Base-by-base conservation (phyloP, 2,797 vertebrate genomes). In the Gadopsis marmoratus region DNA sequence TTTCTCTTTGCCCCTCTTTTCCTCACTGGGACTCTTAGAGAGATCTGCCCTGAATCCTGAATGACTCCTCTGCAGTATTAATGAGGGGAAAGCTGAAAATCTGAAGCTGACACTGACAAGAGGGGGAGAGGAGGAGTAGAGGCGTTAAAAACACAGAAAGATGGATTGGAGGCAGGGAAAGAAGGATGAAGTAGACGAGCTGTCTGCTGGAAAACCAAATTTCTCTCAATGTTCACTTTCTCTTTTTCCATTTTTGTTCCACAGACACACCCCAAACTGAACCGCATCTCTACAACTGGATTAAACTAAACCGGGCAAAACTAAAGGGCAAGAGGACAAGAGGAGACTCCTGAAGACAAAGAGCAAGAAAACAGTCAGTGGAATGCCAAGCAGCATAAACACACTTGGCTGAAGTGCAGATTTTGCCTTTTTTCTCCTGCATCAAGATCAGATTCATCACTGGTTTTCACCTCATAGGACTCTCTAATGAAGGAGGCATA, bases 1-100 rank as follows among this genome's bases (percentile, higher is more conserved):
- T 26, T 14, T 86, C 43, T 51, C 33, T 68, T 71, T 75, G 8
- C 74, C 31, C 62, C 66, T 13, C 19, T 86, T 64, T 74, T 80
- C 67, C 87, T 79, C 90, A 80, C 86, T 53, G 79, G 87, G 89
- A 82, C 80, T 84, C 77, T 81, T 73, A 29, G 48, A 63, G 23
- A 66, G 76, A 85, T 80, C 82, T 88, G 83, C 75, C 68, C 84
- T 84, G 86, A 89, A 90, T 91, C 76, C 86, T 82, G 79, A 89
- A 86, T 73, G 78, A 64, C 72, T 79, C 59, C 70, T 82, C 65
- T 94, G 87, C 87, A 91, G 85, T 84, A 91, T 91, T 91, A 89
- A 92, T 93, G 88, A 90, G 82, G 74, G 73, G 75, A 78, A 85
- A 82, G 78, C 81, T 84, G 83, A 85, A 89, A 79, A 72, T 84